A percentile compares a stretch with the other conserved stretches of the same genome.
These are phyloP conservation scores for Pomacea canaliculata DNA, from an alignment of 2,888 invertebrate species.

Conservation along the genomic window DNA sequence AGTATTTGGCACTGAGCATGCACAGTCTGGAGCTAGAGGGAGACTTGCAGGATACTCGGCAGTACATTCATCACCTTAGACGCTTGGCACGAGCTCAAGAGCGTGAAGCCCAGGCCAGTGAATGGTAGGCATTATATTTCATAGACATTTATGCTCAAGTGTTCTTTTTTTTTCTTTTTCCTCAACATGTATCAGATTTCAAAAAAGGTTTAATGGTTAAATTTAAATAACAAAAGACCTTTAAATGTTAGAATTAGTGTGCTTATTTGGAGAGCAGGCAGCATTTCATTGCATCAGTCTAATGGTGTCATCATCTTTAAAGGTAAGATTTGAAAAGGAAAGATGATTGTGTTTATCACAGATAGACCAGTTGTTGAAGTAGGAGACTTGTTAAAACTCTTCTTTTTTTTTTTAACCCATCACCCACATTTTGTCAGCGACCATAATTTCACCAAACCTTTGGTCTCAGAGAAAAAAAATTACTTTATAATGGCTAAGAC, in stretches of 20 bases:
- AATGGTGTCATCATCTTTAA: no score
- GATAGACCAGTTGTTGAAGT: no score
- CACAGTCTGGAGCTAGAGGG: constrained; percentile 46
- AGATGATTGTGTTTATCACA: no score
- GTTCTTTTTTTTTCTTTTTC: not conserved
- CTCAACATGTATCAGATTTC: not conserved
- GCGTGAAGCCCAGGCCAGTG: constrained; percentile 50
- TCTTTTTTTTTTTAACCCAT: no score
- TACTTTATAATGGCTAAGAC: no score
- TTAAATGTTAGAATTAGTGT: no score
- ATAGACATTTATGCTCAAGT: not conserved
- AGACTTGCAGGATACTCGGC: constrained; percentile 45
- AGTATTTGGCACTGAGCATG: constrained; percentile 36
- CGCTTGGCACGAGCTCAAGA: constrained; percentile 58
- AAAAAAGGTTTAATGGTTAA: not conserved
- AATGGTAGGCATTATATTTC: constrained; percentile 44
- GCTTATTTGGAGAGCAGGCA: no score
- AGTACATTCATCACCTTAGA: constrained; percentile 51
- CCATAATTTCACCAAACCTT: no score
- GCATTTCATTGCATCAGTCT: no score
- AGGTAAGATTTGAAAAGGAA: no score
- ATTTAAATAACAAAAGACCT: not conserved
- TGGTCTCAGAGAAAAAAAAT: not conserved
- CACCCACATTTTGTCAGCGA: no score
- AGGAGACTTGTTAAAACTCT: no score